Conservation (phyloP, 1,140 invertebrate species). For the Solenopsis invicta region DNA sequence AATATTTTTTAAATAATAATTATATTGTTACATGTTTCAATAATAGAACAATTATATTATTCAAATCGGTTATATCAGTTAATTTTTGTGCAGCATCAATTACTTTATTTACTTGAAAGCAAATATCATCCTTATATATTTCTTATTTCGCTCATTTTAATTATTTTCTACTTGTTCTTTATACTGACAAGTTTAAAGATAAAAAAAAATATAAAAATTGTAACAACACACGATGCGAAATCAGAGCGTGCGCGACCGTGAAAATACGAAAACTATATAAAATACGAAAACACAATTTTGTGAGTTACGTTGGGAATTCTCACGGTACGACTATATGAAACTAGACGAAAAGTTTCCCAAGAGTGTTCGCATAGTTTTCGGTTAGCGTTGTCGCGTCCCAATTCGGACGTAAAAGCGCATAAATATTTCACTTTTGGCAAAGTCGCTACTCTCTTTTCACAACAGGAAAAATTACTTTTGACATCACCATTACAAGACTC, state of each 20-base stretch:
- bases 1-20: too few species aligned
- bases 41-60: too few species aligned
- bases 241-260: not conserved
- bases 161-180: not conserved
- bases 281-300: constrained; percentile 13
- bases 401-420: constrained; percentile 31
- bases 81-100: not conserved
- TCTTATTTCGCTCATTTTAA: not conserved
- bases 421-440: constrained; percentile 39
- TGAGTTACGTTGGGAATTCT: constrained; percentile 33
- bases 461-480: not conserved
- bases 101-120: constrained; percentile 11
- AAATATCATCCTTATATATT: not conserved
- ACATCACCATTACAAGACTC: not conserved
- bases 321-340: not conserved
- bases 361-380: constrained; percentile 53
- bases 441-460: not conserved
- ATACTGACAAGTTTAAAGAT: constrained; percentile 8
- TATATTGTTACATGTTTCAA: too few species aligned
- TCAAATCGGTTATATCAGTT: not conserved
- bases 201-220: constrained; percentile 22
- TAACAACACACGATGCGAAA: not conserved
- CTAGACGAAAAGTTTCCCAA: constrained; percentile 45
- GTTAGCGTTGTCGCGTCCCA: constrained; percentile 46
- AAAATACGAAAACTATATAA: constrained; percentile 20